These are phyloP conservation scores for Eulithis testata DNA, from an alignment of 2,888 invertebrate genomes.

Conservation along the genomic window DNA sequence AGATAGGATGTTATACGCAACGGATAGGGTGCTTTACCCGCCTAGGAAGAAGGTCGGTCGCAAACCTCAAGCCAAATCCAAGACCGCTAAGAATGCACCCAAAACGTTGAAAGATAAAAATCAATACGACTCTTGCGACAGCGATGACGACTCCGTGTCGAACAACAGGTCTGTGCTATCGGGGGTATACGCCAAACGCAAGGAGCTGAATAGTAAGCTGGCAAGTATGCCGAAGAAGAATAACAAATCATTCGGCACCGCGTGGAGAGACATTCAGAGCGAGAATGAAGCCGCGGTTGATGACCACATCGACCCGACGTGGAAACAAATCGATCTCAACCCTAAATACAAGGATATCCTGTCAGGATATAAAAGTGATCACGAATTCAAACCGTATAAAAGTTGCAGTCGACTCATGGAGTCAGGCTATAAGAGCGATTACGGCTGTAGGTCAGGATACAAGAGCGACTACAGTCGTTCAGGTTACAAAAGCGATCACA, in stretches of 20 bases:
- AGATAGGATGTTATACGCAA: constrained; percentile 89
- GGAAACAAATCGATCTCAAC: constrained; percentile 87
- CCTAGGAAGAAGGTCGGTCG: constrained; percentile 90
- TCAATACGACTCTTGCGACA: constrained; percentile 74
- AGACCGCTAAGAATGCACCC: constrained; percentile 58
- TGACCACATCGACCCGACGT: constrained; percentile 85
- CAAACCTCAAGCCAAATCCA: constrained; percentile 82
- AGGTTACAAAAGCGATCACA: constrained; percentile 86
- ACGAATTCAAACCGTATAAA: constrained; percentile 81
- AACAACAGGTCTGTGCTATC: constrained; percentile 75
- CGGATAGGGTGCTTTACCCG: constrained; percentile 91
- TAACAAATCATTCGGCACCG: constrained; percentile 68
- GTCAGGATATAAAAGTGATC: constrained; percentile 86
- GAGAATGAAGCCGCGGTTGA: constrained; percentile 82
- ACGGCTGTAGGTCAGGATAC: constrained; percentile 82
- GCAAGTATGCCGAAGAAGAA: constrained; percentile 70
- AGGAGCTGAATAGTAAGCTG: constrained; percentile 78
- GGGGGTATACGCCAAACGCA: constrained; percentile 80
- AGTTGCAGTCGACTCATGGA: constrained; percentile 81
- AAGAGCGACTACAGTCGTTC: constrained; percentile 81
- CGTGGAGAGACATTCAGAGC: constrained; percentile 79
- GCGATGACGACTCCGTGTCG: constrained; percentile 69
- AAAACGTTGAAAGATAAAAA: constrained; percentile 78
- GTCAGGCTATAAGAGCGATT: constrained; percentile 86
- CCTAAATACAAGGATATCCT: constrained; percentile 86